Conservation (phyloP, 1,140 invertebrate species). For the Heliconius himera region DNA sequence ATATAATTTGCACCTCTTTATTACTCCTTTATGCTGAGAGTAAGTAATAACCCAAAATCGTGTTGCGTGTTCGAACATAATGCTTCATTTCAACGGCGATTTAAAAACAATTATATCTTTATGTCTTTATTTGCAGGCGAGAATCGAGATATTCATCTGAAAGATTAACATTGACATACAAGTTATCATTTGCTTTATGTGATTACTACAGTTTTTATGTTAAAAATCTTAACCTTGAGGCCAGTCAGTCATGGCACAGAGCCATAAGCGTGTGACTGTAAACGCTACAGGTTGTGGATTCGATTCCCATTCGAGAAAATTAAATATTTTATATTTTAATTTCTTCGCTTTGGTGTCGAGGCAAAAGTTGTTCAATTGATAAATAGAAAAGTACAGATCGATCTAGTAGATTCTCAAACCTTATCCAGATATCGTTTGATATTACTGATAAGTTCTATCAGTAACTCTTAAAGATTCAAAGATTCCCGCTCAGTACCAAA, state of each 20-base stretch:
- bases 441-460: conserved; percentile 28
- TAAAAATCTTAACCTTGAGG: no score
- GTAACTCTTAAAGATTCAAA: conserved; percentile 16
- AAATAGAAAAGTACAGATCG: background rate
- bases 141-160: background rate
- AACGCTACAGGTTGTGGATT: no score
- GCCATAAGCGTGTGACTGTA: no score
- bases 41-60: conserved; percentile 44
- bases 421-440: background rate
- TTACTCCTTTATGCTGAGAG: conserved; percentile 41
- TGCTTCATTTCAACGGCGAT: conserved; percentile 37
- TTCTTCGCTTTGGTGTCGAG: no score
- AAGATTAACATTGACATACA: background rate
- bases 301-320: no score
- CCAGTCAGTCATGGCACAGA: no score
- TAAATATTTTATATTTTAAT: no score
- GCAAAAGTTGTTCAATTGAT: background rate
- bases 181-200: background rate
- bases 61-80: conserved; percentile 26
- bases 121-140: background rate
- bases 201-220: no score
- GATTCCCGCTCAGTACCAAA: conserved; percentile 14
- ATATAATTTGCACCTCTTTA: conserved; percentile 62
- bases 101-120: conserved; percentile 14
- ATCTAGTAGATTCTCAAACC: background rate